phyloP scores from a whole-genome alignment of 2,113 vertebrate genomes.

The Anarrhichthys ocellatus region DNA sequence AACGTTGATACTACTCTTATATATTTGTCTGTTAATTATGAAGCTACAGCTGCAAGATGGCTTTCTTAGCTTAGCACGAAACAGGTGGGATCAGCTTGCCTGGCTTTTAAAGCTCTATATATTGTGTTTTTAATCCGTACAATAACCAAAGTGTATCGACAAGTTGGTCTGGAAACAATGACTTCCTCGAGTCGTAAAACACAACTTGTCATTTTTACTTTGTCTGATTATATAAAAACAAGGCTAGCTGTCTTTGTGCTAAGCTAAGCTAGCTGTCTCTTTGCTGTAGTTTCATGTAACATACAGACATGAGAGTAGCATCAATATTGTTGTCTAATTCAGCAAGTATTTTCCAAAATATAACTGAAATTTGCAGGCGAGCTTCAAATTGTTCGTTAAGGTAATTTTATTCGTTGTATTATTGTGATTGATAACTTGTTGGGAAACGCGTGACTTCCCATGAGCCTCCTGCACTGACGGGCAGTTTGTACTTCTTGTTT shows the following conservation, averaged over 20 bases:
- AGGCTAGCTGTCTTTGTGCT: neutral
- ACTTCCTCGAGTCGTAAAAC: neutral
- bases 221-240: neutral
- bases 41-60: neutral
- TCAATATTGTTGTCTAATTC: neutral
- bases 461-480: neutral
- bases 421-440: neutral
- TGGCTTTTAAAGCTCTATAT: neutral
- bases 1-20: neutral
- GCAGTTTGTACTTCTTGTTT: neutral
- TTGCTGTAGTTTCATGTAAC: neutral
- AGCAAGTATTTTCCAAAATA: neutral
- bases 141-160: neutral
- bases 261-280: neutral
- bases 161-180: neutral
- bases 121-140: neutral
- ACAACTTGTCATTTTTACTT: neutral
- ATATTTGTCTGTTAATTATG: neutral
- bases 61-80: neutral
- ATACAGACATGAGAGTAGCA: neutral
- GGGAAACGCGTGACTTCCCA: neutral
- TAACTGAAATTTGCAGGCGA: too few species aligned
- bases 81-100: neutral
- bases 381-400: neutral
- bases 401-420: neutral